Evolutionary conservation across 1,140 invertebrate genomes (phyloP).

Genomic region (Linepithema humile): DNA sequence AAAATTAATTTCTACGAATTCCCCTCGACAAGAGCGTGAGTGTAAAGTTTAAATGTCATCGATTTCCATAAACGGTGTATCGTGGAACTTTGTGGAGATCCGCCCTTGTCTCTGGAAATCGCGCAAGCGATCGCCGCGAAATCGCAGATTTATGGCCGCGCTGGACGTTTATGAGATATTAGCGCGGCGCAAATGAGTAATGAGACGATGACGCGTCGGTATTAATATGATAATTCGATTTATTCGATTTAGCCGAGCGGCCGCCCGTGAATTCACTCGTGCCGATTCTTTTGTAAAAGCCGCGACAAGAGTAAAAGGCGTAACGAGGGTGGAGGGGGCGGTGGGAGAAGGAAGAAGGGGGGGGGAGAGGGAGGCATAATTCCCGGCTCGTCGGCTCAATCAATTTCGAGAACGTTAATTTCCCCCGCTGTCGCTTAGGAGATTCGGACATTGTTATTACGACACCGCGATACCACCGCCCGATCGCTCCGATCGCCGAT

Average conservation of each 20-base stretch:
- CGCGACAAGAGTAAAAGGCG: conserved; percentile 11
- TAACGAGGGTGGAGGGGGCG: background rate
- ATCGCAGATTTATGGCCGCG: conserved; percentile 29
- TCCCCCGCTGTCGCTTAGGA: conserved; percentile 48
- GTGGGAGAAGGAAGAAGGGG: too few species aligned
- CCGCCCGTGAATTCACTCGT: conserved; percentile 38
- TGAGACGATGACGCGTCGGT: conserved; percentile 66
- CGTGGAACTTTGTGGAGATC: background rate
- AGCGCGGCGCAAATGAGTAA: conserved; percentile 62
- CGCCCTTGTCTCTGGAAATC: conserved; percentile 2
- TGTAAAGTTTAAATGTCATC: conserved; percentile 43
- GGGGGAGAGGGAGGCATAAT: background rate
- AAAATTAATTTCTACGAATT: background rate
- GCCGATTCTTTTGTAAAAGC: conserved; percentile 59
- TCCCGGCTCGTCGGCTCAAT: conserved; percentile 23
- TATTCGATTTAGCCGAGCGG: conserved; percentile 43
- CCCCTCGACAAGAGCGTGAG: background rate
- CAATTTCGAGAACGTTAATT: conserved; percentile 64
- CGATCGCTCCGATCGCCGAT: conserved; percentile 24
- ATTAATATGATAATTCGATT: conserved; percentile 74
- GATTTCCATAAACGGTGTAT: conserved; percentile 1
- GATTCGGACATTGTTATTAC: conserved; percentile 70
- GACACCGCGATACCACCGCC: conserved; percentile 65
- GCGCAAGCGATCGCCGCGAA: background rate
- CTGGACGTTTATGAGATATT: conserved; percentile 52